A percentile compares a stretch with the other conserved stretches of the same genome.
Conservation (phyloP, 1,140 invertebrate genomes). For the Anastatus disparis region DNA sequence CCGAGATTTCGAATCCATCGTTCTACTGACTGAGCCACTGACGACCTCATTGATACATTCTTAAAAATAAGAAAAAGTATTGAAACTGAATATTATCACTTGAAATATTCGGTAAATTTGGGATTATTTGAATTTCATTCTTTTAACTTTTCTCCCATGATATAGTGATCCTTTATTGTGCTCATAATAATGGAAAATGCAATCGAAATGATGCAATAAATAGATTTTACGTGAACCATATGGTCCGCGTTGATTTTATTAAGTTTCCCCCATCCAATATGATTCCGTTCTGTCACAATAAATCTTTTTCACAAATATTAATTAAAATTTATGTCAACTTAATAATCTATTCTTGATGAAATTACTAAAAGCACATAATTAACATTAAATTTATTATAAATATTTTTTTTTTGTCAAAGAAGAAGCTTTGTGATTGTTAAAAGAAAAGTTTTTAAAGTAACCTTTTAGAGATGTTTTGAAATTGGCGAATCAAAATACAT, state of each 20-base stretch:
- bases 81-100: too few species aligned
- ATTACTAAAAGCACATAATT: too few species aligned
- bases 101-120: too few species aligned
- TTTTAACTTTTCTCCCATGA: too few species aligned
- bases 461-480: too few species aligned
- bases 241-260: constrained; percentile 2
- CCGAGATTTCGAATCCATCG: too few species aligned
- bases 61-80: too few species aligned
- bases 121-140: too few species aligned
- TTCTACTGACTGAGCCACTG: too few species aligned
- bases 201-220: constrained; percentile 6
- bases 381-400: background rate
- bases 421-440: background rate
- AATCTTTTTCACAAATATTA: constrained; percentile 8
- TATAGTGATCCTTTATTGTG: too few species aligned
- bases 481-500: too few species aligned
- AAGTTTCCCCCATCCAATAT: background rate
- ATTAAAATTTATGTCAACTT: background rate
- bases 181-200: constrained; percentile 33
- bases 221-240: constrained; percentile 3
- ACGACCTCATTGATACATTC: too few species aligned
- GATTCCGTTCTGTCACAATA: constrained; percentile 9
- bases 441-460: background rate
- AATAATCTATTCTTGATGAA: background rate
- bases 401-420: background rate